Percentiles rank a stretch among this genome's conserved stretches.
Evolutionary conservation across 2,888 invertebrate genomes (phyloP).

Genomic region (Drosophila paracracens): DNA sequence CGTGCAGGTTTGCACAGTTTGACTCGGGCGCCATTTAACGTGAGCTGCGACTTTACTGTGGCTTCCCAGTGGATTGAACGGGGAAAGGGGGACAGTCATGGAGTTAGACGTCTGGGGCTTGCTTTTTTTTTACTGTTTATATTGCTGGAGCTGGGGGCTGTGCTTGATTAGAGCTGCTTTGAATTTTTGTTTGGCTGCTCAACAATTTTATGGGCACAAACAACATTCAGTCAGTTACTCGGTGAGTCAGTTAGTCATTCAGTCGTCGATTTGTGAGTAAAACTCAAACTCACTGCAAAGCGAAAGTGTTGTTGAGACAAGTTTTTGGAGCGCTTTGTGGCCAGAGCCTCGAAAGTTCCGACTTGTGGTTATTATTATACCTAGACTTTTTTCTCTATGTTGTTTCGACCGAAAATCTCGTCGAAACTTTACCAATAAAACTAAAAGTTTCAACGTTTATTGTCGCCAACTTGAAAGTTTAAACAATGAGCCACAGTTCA

Average conservation of each 20-base stretch:
- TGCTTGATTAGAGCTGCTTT: conserved; percentile 64
- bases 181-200: conserved; percentile 62
- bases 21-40: conserved; percentile 75
- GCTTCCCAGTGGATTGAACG: conserved; percentile 46
- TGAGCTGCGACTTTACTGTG: conserved; percentile 53
- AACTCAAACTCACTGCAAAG: conserved; percentile 39
- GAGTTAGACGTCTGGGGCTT: conserved; percentile 1
- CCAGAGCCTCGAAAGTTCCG: conserved; percentile 57
- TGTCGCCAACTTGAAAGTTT: conserved; percentile 79
- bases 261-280: conserved; percentile 60
- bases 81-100: conserved; percentile 13
- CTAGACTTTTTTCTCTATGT: conserved; percentile 63
- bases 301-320: conserved; percentile 63
- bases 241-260: conserved; percentile 28
- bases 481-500: conserved; percentile 77
- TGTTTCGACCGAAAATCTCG: conserved; percentile 74
- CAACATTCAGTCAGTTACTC: conserved; percentile 21
- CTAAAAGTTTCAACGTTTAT: conserved; percentile 78
- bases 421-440: conserved; percentile 77
- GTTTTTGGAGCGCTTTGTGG: conserved; percentile 47
- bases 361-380: conserved; percentile 76
- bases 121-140: conserved; percentile 12
- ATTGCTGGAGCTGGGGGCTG: conserved; percentile 24
- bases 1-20: conserved; percentile 78
- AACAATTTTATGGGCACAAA: conserved; percentile 48